Conservation (phyloP, 1,140 invertebrate species). For the Ectropis grisescens region DNA sequence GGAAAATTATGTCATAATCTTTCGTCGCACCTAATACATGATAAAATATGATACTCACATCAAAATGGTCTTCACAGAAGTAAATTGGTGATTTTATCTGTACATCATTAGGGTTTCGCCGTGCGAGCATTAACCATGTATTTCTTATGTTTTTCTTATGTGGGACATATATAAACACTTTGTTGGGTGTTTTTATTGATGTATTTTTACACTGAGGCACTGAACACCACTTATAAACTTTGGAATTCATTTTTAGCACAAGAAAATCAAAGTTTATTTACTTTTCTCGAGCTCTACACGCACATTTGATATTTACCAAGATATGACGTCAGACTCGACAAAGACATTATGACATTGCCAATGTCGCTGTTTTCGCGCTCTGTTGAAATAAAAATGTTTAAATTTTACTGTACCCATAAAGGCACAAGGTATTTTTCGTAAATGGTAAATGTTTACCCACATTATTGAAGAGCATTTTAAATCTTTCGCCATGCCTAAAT, state of each 20-base stretch:
- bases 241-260: conserved; percentile 5
- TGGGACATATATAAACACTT: conserved; percentile 13
- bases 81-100: not conserved
- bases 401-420: no score
- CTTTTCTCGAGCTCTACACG: not conserved
- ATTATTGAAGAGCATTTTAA: no score
- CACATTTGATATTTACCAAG: not conserved
- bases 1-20: no score
- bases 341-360: not conserved
- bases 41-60: no score
- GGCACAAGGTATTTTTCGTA: no score
- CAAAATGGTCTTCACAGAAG: conserved; percentile 15
- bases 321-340: not conserved
- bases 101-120: conserved; percentile 5
- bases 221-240: conserved; percentile 11
- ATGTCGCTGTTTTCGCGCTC: not conserved
- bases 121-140: conserved; percentile 16
- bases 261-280: not conserved
- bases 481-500: no score
- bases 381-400: not conserved
- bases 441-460: no score
- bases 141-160: conserved; percentile 16
- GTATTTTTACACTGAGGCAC: conserved; percentile 10
- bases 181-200: conserved; percentile 12
- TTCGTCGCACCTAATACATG: no score